Percentiles rank a stretch among this genome's conserved stretches.
These are phyloP conservation scores for Euplexia lucipara DNA, from an alignment of 2,888 invertebrate species.

Conservation along the genomic window DNA sequence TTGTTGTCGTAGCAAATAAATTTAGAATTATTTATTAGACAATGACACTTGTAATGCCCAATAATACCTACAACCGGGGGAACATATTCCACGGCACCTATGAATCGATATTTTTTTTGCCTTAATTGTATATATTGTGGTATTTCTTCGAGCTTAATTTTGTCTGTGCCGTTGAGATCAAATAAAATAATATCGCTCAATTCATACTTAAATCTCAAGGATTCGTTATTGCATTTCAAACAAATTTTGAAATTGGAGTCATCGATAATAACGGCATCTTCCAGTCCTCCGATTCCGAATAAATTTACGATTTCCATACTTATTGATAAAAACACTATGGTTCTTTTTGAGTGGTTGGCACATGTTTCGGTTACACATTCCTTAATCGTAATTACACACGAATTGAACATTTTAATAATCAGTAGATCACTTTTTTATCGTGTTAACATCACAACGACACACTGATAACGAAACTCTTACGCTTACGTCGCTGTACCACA, in stretches of 20 bases:
- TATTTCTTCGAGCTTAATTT: constrained; percentile 12
- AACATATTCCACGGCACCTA: constrained; percentile 33
- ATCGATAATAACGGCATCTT: constrained; percentile 12
- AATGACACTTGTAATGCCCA: constrained; percentile 29
- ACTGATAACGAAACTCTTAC: too few relatives aligned
- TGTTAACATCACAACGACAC: too few relatives aligned
- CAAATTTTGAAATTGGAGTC: constrained; percentile 17
- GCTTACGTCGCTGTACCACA: too few relatives aligned
- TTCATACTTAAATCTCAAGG: constrained; percentile 20
- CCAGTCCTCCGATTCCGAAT: constrained; percentile 11
- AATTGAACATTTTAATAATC: too few relatives aligned
- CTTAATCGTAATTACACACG: too few relatives aligned
- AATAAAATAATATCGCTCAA: constrained; percentile 14
- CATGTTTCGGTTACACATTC: constrained; percentile 3
- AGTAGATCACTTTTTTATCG: too few relatives aligned
- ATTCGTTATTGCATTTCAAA: constrained; percentile 23
- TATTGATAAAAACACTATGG: not conserved
- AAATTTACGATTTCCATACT: constrained; percentile 7
- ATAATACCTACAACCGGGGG: too few relatives aligned
- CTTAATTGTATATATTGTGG: constrained; percentile 16
- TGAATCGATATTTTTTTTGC: constrained; percentile 23
- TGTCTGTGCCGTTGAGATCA: constrained; percentile 22
- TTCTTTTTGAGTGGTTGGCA: constrained; percentile 3
- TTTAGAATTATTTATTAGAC: constrained; percentile 19
- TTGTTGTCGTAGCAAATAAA: constrained; percentile 27